phyloP scores from a whole-genome alignment of 2,888 invertebrate species.

The Chydorus sphaericus region DNA sequence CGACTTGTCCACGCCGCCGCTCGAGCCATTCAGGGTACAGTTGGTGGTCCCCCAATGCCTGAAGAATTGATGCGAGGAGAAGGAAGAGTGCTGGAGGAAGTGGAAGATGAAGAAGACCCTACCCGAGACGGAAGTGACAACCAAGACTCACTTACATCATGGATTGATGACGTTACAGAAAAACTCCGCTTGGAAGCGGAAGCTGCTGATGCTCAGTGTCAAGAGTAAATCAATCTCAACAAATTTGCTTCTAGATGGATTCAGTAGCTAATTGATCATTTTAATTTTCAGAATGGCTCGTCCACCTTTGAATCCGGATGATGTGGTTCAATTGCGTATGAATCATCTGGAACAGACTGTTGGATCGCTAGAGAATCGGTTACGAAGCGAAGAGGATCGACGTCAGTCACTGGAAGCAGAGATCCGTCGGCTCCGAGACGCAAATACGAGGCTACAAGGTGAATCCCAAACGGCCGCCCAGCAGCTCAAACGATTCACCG shows the following conservation, averaged over 20 bases:
- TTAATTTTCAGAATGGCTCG: no score
- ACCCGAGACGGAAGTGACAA: conserved; percentile 16
- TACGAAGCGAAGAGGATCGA: conserved; percentile 43
- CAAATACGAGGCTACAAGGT: conserved; percentile 72
- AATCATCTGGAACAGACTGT: conserved; percentile 23
- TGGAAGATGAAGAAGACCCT: not conserved
- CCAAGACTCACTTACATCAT: conserved; percentile 24
- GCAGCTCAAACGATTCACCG: conserved; percentile 73
- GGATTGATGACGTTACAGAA: conserved; percentile 31
- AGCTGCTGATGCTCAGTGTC: not conserved
- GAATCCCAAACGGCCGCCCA: conserved; percentile 82
- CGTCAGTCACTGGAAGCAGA: conserved; percentile 48
- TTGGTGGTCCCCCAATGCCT: not conserved
- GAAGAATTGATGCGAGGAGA: not conserved
- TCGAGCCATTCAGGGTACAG: conserved; percentile 42
- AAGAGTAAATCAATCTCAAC: not conserved
- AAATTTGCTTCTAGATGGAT: no score
- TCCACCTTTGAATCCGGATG: not conserved
- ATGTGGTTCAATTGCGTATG: conserved; percentile 16
- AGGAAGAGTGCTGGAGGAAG: no score
- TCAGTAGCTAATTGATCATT: no score
- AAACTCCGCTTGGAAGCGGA: conserved; percentile 26
- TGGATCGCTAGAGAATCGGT: conserved; percentile 39
- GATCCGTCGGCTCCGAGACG: conserved; percentile 53
- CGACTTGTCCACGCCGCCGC: conserved; percentile 65